Evolutionary conservation across 2,113 vertebrate species (phyloP).

Genomic region (Hippocampus guttulatus): DNA sequence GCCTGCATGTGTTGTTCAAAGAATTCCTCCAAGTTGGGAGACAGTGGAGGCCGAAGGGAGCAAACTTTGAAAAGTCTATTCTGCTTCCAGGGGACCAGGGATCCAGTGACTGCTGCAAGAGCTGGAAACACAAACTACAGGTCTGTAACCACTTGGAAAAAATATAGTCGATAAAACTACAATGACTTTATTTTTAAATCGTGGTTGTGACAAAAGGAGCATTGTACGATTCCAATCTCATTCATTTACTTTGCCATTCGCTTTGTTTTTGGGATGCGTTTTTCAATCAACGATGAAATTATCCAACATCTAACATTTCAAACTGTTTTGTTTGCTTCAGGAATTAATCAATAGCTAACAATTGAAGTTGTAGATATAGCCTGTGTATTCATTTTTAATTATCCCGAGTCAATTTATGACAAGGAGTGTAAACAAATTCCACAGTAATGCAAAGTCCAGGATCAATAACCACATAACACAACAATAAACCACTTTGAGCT

Average conservation of each 20-base stretch:
- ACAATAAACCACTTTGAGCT: constrained; percentile 35
- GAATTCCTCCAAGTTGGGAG: constrained; percentile 61
- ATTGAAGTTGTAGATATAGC: no score
- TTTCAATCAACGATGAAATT: no score
- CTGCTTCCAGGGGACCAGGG: constrained; percentile 63
- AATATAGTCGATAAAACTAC: not conserved
- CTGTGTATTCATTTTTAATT: not conserved
- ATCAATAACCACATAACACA: not conserved
- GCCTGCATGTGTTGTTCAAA: constrained; percentile 58
- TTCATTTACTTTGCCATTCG: not conserved
- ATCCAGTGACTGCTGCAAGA: constrained; percentile 32
- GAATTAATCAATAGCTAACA: not conserved
- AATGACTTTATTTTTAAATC: not conserved
- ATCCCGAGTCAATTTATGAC: not conserved
- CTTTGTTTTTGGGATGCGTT: not conserved
- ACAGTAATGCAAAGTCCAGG: not conserved
- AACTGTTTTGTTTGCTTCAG: not conserved
- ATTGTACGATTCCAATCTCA: not conserved
- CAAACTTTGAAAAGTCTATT: constrained; percentile 51
- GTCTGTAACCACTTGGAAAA: constrained; percentile 43
- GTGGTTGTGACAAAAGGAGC: not conserved
- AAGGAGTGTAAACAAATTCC: not conserved
- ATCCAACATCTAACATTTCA: not conserved
- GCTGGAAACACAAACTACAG: constrained; percentile 53
- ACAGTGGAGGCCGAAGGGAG: constrained; percentile 40